Conservation (phyloP, 2,888 invertebrate species). For the Clanis bilineata region DNA sequence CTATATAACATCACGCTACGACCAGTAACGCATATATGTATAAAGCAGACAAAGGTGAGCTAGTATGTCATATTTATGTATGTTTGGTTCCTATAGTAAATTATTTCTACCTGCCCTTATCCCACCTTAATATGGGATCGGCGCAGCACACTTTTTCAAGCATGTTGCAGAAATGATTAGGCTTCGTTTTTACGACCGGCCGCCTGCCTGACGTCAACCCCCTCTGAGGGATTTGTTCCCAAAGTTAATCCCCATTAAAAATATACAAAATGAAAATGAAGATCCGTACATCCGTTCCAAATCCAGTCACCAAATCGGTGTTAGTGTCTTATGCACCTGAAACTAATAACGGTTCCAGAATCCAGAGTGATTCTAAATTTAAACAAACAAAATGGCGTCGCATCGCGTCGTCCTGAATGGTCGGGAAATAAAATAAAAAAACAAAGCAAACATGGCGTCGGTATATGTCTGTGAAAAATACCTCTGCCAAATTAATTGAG, state of each 20-base stretch:
- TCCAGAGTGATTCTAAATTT: conserved; percentile 37
- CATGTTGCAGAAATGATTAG: no score
- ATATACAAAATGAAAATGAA: neutral
- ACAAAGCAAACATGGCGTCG: neutral
- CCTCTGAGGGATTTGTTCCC: neutral
- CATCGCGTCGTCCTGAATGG: conserved; percentile 26
- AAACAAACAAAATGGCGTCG: conserved; percentile 37
- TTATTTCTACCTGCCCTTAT: no score
- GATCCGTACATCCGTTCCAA: no score
- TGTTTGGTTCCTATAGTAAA: no score
- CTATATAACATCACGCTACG: no score
- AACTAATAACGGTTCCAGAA: conserved; percentile 44
- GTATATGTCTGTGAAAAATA: conserved; percentile 3
- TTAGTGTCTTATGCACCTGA: conserved; percentile 20
- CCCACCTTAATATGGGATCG: no score
- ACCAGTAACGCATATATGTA: no score
- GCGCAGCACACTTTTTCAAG: no score
- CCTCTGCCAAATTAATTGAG: neutral
- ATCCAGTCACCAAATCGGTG: neutral
- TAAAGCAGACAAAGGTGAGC: neutral
- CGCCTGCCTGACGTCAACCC: no score
- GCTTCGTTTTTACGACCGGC: no score
- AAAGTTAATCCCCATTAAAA: neutral
- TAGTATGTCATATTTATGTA: no score
- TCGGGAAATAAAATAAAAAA: neutral